Evolutionary conservation across 2,888 invertebrate genomes (phyloP), one percentile per base, ranked within the genome.

Genomic region (Harmothoe impar): DNA sequence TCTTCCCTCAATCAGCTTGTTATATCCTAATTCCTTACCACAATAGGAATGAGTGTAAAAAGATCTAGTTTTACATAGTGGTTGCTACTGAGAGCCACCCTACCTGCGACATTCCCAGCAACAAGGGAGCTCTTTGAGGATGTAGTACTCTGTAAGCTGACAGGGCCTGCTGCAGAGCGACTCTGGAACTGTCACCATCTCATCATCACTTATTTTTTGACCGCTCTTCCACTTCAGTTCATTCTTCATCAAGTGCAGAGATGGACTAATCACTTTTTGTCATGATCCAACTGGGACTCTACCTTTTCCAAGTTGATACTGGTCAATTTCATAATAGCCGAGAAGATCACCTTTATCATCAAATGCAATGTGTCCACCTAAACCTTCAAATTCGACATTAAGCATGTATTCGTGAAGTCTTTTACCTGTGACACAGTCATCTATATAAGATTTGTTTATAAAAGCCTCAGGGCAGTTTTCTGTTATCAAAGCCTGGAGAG

Each of bases 341-440:
- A 93, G 91, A 0, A 93, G 91, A 81, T 94, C 94, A 0, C 94
- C 94, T 31, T 94, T 91, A 68, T 92, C 90, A 91, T 94, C 93
- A 89, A 94, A 94, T n/a, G 91, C 90, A 43, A 94, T 92, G 35
- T 92, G 90, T 0, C 94, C 94, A 78, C 91, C 90, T 5, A 92
- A 91, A 25, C 94, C 94, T 1, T 93, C 90, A 88, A 94, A 94
- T 25, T 91, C 91, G 1, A 94, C 91, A 15, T 91, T 91, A 89
- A 92, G 92, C 33, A 94, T 90, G 56, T 93, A 92, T 25, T 91
- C 51, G 29, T 93, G 91, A 17, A 94, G 92, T 12, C 90, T 91
- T 23, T 92, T 90, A 20, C 92, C 92, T 23, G 89, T 91, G 17
- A 94, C 89, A 86, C 94, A 94, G 0, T 81, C 20, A 25, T 35